These are phyloP conservation scores for Xanthia togata DNA, from an alignment of 2,888 invertebrate species.

Conservation along the genomic window DNA sequence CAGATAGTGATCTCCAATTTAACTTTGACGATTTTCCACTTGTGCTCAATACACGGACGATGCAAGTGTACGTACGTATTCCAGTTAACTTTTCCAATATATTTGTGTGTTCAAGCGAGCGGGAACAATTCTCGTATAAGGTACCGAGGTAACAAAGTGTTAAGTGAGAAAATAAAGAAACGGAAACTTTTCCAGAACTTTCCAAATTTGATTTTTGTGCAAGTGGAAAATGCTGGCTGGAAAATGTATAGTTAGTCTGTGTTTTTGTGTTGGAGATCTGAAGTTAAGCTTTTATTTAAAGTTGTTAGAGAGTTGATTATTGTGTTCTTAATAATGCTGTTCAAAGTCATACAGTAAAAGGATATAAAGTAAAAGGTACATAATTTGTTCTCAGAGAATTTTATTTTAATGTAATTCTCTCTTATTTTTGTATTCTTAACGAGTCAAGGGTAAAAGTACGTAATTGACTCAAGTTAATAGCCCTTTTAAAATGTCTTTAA, in stretches of 20 bases:
- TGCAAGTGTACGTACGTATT: constrained; percentile 66
- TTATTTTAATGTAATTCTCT: neutral
- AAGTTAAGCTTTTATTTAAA: constrained; percentile 35
- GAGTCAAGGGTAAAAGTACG: neutral
- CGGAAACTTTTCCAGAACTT: constrained; percentile 47
- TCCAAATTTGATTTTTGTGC: constrained; percentile 65
- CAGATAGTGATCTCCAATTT: constrained; percentile 82
- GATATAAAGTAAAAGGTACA: neutral
- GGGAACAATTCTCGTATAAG: constrained; percentile 64
- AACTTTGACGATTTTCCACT: constrained; percentile 79
- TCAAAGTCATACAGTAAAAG: neutral
- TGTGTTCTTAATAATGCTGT: neutral
- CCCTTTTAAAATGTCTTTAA: neutral
- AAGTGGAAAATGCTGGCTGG: constrained; percentile 39
- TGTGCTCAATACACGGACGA: constrained; percentile 65
- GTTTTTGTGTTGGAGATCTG: constrained; percentile 36
- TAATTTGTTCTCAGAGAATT: neutral
- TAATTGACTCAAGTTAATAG: neutral
- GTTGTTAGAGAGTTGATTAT: neutral
- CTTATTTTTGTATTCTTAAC: neutral
- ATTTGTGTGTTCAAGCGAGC: constrained; percentile 67
- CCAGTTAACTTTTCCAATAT: constrained; percentile 79
- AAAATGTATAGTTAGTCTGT: constrained; percentile 42
- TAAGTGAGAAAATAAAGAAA: constrained; percentile 65
- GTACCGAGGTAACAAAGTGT: constrained; percentile 65